These are phyloP conservation scores for Cromileptes altivelis DNA, from an alignment of 2,113 vertebrate species.

Conservation along the genomic window DNA sequence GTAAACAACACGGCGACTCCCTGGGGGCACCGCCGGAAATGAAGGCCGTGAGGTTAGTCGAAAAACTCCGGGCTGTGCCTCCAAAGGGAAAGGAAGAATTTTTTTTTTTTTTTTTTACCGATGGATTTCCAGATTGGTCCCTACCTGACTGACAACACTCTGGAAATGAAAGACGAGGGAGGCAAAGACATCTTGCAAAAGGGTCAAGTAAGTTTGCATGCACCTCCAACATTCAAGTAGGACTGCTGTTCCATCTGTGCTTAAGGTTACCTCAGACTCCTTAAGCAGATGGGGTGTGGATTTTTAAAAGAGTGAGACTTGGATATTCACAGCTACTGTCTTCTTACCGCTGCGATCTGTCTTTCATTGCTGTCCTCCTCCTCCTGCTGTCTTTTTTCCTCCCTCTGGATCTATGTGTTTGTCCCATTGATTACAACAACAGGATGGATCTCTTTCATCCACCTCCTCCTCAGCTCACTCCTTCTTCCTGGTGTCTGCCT, in stretches of 20 bases:
- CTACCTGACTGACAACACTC: constrained; percentile 4
- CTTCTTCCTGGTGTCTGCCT: background rate
- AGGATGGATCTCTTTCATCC: constrained; percentile 18
- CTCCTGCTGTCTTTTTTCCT: background rate
- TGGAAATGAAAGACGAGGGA: background rate
- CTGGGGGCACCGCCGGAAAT: too few relatives aligned
- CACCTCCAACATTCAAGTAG: background rate
- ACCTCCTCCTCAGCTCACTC: background rate
- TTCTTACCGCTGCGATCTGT: background rate
- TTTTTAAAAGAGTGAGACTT: background rate
- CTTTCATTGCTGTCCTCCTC: background rate
- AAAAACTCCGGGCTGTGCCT: too few relatives aligned
- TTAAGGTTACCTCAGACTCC: background rate
- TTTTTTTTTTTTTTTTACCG: too few relatives aligned
- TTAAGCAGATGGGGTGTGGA: constrained; percentile 14
- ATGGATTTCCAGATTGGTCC: too few relatives aligned
- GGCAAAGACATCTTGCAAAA: constrained; percentile 4
- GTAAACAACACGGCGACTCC: too few relatives aligned
- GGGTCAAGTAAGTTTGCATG: constrained; percentile 4
- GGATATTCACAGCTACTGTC: constrained; percentile 6
- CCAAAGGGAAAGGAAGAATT: too few relatives aligned
- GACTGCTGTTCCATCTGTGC: constrained; percentile 8
- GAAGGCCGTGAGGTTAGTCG: too few relatives aligned
- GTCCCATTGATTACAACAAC: constrained; percentile 1
- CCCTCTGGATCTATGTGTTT: constrained; percentile 11